Base-by-base conservation (phyloP, 2,888 invertebrate species). In the Idaea aversata region DNA sequence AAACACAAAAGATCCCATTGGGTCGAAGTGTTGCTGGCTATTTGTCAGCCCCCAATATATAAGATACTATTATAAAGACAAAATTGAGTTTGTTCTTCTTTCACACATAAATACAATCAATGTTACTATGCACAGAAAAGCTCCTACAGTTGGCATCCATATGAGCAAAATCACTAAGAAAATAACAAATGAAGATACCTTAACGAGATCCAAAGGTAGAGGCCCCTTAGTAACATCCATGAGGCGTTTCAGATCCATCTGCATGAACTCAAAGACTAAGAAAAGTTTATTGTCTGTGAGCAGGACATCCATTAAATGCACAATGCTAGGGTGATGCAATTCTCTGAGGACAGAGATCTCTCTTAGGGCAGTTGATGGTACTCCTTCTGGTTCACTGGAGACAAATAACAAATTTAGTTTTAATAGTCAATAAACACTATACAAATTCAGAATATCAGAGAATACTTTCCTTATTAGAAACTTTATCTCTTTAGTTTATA, bases 291-390 rank as follows among this genome's bases (percentile, higher is more conserved):
- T 95, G 75, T 97, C 97, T 25, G 96, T 95, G 75, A 97, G 96
- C 67, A 99, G 95, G 66, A 99, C 98, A 89, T 99, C 99, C 73
- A 97, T 94, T 61, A 99, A 93, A 74, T 96, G 96, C 66, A 99
- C 98, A 70, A 99, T 96, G 75, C 97, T 97, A 0, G 97, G 96
- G 93, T 99, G 99, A 62, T 96, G 95, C 59, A 99, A 93, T 81
- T 97, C 97, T 81, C 98, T 98, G 65, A 99, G 93, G 65, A 99
- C 94, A 0, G 98, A 97, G 79, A 99, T 99, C 94, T 99, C 99
- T 66, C 99, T 94, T 71, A 99, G 96, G 5, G 99, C 99, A 34
- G 99, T 99, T 35, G 99, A 98, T 16, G 99, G 99, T 25, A 99
- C 98, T 25, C 99, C 99, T 90, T 99, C 99, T 0, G 97, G 96